Evolutionary conservation across 1,140 invertebrate species (phyloP), one percentile per base, ranked within the genome.

Genomic region (Drosophila nasuta): DNA sequence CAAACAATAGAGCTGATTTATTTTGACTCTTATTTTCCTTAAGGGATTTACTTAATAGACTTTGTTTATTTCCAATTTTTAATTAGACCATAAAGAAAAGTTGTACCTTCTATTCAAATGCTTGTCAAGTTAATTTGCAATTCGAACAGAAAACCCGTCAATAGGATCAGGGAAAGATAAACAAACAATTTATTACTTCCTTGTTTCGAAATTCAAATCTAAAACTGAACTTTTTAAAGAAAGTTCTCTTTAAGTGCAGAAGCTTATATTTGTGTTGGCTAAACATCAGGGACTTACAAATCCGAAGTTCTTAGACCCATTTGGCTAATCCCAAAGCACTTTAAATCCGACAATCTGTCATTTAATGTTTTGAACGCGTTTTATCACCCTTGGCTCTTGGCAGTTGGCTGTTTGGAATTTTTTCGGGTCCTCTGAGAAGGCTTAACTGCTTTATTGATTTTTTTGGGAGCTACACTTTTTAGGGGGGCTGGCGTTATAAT

Each of bases 361-460:
- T 46, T 66, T 48, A 56, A 33, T 57, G 41, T 35, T 48, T 52
- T 41, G 13, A 67, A 56, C 15, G 52, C 52, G 64, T 25, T 62
- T 62, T 49, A 41, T 20, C 35, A 20, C 54, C 33, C 54, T 41
- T 3, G 51, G 28, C 56, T 4, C 38, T 4, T 28, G 38, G 4
- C 11, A 13, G 7, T 41, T 58, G 56, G 13, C 35, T 15, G 10
- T 58, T 46, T 46, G 15, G 38, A 5, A 13, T 33, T 67, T 69
- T 69, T 46, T 20, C 35, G 59, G 49, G 58, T 45, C n/a, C 38
- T 15, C 17, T 15, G 30, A 20, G 28, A 57, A 38, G 45, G 68
- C 41, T 71, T 71, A 38, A 71, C 64, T 43, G 72, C 43, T 52
- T 56, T 86, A 85, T 85, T 77, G 81, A 85, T 82, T 82, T 83